Evolutionary conservation across 2,113 vertebrate genomes (phyloP).

Genomic region (Dunckerocampus dactyliophorus): DNA sequence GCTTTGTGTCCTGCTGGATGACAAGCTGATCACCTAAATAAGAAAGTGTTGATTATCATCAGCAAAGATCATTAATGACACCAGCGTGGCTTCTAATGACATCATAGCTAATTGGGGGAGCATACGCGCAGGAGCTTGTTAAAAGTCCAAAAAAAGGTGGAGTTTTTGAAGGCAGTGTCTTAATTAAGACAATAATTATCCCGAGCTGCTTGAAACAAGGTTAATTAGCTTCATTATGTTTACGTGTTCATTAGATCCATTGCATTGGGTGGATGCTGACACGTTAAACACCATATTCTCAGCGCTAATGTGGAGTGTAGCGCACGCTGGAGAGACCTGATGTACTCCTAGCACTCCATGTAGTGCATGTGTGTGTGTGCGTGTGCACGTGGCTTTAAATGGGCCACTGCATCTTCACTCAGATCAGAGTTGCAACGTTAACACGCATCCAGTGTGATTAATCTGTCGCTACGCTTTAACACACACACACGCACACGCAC

Average conservation of each 20-base stretch:
- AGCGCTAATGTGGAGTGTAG: background rate
- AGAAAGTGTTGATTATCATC: background rate
- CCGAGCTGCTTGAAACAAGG: constrained; percentile 50
- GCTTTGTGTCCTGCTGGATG: too few species aligned
- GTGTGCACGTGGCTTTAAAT: constrained; percentile 55
- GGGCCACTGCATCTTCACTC: constrained; percentile 68
- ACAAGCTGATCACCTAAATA: background rate
- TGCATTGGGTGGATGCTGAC: background rate
- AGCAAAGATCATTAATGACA: background rate
- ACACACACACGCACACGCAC: constrained; percentile 43
- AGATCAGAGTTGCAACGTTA: constrained; percentile 67
- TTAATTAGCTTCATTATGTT: constrained; percentile 56
- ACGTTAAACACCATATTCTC: background rate
- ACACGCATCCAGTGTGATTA: constrained; percentile 75
- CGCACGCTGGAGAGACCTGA: background rate
- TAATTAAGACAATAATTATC: constrained; percentile 60
- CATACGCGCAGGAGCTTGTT: background rate
- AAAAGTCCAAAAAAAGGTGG: background rate
- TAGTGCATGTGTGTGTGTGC: constrained; percentile 23
- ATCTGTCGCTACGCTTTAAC: constrained; percentile 61
- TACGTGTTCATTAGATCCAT: constrained; percentile 50
- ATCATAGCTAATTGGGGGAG: constrained; percentile 1
- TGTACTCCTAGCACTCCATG: background rate
- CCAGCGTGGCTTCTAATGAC: background rate
- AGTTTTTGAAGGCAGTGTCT: constrained; percentile 35